Conservation (phyloP, 2,113 vertebrate genomes). For the Coregonus clupeaformis region DNA sequence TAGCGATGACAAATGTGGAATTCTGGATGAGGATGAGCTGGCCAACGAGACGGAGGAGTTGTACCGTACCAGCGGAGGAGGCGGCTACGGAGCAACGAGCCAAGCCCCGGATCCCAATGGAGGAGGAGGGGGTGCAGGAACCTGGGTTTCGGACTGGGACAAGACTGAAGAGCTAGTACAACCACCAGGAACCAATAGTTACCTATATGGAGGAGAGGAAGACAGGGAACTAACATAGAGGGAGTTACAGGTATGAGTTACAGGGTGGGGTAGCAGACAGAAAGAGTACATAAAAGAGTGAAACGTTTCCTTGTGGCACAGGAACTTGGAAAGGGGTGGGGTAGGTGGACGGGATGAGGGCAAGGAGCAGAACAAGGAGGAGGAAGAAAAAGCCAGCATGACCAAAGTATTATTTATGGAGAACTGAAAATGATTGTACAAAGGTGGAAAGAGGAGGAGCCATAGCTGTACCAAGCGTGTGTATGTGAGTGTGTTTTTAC, state of each 20-base stretch:
- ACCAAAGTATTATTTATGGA: slow-evolving; percentile 33
- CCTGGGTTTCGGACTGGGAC: slow-evolving; percentile 92
- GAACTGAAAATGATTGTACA: slow-evolving; percentile 46
- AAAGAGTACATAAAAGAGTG: slow-evolving; percentile 9
- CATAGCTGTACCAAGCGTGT: background rate
- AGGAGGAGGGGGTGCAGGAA: slow-evolving; percentile 47
- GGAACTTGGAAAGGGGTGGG: slow-evolving; percentile 7
- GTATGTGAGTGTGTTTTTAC: slow-evolving; percentile 51
- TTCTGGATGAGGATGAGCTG: slow-evolving; percentile 95
- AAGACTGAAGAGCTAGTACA: slow-evolving; percentile 96
- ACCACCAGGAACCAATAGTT: slow-evolving; percentile 82
- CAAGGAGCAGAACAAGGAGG: background rate
- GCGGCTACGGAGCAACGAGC: slow-evolving; percentile 87
- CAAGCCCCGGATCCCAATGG: slow-evolving; percentile 71
- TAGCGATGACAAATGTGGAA: slow-evolving; percentile 95
- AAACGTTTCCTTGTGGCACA: slow-evolving; percentile 24
- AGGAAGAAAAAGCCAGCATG: slow-evolving; percentile 20
- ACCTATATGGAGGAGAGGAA: slow-evolving; percentile 79
- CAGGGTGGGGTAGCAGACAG: slow-evolving; percentile 15
- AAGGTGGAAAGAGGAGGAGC: slow-evolving; percentile 9
- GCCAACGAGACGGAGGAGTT: slow-evolving; percentile 95
- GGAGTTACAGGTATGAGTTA: slow-evolving; percentile 15
- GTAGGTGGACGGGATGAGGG: background rate
- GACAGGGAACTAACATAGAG: slow-evolving; percentile 67
- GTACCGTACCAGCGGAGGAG: slow-evolving; percentile 81